phyloP scores from a whole-genome alignment of 2,113 vertebrate species.

The Nerophis ophidion region DNA sequence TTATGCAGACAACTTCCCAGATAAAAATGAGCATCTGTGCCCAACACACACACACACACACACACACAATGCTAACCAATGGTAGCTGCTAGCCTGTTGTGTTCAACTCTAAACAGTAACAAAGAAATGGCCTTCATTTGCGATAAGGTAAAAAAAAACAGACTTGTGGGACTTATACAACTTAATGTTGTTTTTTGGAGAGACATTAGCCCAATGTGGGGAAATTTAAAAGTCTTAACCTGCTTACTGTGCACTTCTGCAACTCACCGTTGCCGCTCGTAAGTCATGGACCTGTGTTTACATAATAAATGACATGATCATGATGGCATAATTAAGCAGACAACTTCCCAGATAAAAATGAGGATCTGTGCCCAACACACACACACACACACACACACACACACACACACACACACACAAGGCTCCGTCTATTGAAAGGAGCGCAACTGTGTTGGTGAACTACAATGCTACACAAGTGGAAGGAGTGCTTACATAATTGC shows the following conservation, averaged over 20 bases:
- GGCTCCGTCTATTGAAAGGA: conserved; percentile 62
- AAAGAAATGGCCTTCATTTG: not conserved
- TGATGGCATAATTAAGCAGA: not conserved
- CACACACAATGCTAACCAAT: conserved; percentile 19
- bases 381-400: conserved; percentile 10
- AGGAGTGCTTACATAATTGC: conserved; percentile 36
- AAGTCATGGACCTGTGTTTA: too few relatives aligned
- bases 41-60: not conserved
- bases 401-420: conserved; percentile 10
- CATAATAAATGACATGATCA: not conserved
- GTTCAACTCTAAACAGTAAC: conserved; percentile 30
- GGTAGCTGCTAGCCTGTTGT: conserved; percentile 60
- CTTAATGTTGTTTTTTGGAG: not conserved
- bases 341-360: conserved; percentile 13
- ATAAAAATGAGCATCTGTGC: conserved; percentile 16
- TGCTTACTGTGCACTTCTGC: not conserved
- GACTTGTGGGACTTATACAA: accelerated
- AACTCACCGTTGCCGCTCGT: not conserved
- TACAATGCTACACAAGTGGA: conserved; percentile 48
- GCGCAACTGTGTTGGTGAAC: conserved; percentile 52
- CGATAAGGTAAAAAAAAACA: too few relatives aligned
- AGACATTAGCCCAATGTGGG: not conserved
- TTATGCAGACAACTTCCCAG: conserved; percentile 11
- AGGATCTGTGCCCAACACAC: conserved; percentile 17
- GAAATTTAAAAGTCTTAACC: conserved; percentile 42